These are phyloP conservation scores for Caenorhabditis becei DNA, from an alignment of 2,888 invertebrate genomes.

Conservation along the genomic window DNA sequence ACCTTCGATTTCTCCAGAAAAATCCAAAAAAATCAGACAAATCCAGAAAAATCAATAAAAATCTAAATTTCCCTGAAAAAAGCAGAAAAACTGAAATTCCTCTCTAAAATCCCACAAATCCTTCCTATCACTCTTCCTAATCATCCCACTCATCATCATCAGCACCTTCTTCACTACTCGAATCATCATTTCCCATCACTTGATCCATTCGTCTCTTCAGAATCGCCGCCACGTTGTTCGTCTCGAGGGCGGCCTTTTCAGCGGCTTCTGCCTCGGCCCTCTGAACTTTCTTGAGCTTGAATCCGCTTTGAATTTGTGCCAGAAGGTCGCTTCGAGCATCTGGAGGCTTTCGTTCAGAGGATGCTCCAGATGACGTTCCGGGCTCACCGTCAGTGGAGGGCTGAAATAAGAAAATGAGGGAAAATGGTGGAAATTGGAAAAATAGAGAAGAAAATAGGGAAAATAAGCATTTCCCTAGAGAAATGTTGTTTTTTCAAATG, in stretches of 20 bases:
- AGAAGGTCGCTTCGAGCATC: slow-evolving; percentile 70
- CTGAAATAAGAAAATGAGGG: slow-evolving; percentile 4
- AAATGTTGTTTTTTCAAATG: too few species aligned
- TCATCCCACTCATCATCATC: slow-evolving; percentile 78
- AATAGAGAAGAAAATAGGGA: too few species aligned
- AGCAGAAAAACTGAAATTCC: background rate
- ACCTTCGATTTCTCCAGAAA: too few species aligned
- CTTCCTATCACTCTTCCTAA: slow-evolving; percentile 27
- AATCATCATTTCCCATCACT: slow-evolving; percentile 71
- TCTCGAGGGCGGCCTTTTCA: slow-evolving; percentile 67
- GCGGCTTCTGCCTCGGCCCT: slow-evolving; percentile 73
- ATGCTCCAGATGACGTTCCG: background rate
- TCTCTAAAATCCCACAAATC: background rate
- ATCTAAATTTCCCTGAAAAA: background rate
- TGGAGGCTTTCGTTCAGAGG: slow-evolving; percentile 10
- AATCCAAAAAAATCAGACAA: too few species aligned
- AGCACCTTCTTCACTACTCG: slow-evolving; percentile 65
- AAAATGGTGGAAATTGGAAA: too few species aligned
- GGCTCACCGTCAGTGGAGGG: slow-evolving; percentile 7
- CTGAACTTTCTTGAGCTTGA: slow-evolving; percentile 74
- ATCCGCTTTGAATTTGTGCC: slow-evolving; percentile 78
- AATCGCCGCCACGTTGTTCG: slow-evolving; percentile 81
- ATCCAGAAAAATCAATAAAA: background rate
- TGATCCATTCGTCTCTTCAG: slow-evolving; percentile 79
- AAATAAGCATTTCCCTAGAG: too few species aligned